phyloP scores from a whole-genome alignment of 2,888 invertebrate genomes.

The Oxyscelio sp. region DNA sequence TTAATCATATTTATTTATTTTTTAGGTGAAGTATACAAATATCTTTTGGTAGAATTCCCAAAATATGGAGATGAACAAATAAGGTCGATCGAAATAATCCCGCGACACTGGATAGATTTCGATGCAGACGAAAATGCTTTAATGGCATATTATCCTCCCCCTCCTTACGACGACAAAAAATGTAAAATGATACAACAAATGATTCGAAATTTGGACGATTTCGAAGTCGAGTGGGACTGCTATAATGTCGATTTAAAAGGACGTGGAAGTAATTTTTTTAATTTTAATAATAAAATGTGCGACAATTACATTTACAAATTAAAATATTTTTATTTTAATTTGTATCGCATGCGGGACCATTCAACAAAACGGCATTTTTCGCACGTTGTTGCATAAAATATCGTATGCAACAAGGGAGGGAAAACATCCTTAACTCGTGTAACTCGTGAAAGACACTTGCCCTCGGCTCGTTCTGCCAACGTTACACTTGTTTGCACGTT shows the following conservation, averaged over 20 bases:
- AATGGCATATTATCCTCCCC: constrained; percentile 30
- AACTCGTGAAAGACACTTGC: too few species aligned
- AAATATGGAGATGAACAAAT: background rate
- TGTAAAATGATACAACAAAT: constrained; percentile 6
- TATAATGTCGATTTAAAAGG: constrained; percentile 28
- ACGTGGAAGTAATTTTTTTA: constrained; percentile 24
- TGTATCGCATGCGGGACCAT: too few species aligned
- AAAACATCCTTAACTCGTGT: too few species aligned
- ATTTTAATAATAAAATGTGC: constrained; percentile 11
- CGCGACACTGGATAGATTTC: constrained; percentile 13
- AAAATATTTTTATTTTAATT: constrained; percentile 9
- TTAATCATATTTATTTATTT: background rate
- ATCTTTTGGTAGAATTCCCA: background rate
- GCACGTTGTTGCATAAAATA: too few species aligned
- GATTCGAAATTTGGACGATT: constrained; percentile 20
- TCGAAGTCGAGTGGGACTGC: constrained; percentile 18
- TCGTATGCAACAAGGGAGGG: too few species aligned
- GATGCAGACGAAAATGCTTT: background rate
- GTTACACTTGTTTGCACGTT: too few species aligned
- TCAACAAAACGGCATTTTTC: too few species aligned
- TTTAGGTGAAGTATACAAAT: background rate
- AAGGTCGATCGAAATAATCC: background rate
- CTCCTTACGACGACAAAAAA: constrained; percentile 28
- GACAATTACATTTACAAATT: constrained; percentile 16
- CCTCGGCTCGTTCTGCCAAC: too few species aligned